Evolutionary conservation across 1,140 invertebrate species (phyloP), one percentile per base, ranked within the genome.

Genomic region (Aphis craccivora): DNA sequence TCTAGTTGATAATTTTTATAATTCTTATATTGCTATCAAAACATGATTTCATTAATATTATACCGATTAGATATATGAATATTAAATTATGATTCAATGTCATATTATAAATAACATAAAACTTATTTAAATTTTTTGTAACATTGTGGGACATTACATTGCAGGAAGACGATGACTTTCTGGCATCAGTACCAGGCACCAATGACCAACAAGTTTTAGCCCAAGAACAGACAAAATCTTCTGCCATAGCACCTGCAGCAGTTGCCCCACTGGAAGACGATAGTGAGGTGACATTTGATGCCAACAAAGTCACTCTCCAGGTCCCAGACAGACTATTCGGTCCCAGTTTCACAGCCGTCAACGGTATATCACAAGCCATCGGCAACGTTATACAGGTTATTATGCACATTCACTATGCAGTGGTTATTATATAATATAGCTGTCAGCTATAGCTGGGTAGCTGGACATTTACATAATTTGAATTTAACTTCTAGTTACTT

Each of bases 301-400:
- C 94, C 14, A 94, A 95, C 76, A 95, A 94, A 93, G 87, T 95
- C 23, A 94, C 92, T 45, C 91, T 95, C 4, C 94, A 94, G n/a
- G 92, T 95, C 6, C 94, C 94, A 5, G 93, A 94, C 51, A 94
- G 94, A n/a, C 60, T 95, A 1, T 94, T 95, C 35, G 90, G 90
- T 25, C 94, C 94, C 5, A 94, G 94, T 40, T 95, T 95, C 91
- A 94, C 94, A n/a, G 94, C 94, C 23, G 94, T 94, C 84, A 94
- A 94, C 86, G 94, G 94, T 76, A 94, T 94, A 87, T 94, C 94
- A 11, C 94, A 94, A 40, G 90, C 94, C 37, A 84, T 95, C 37
- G 94, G 94, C 18, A 94, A 94, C 45, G 94, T 95, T 18, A 94
- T 95, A 51, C 94, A 95, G 94, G 94, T 95, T 25, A 51, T 37